Percentiles rank a stretch among this genome's conserved stretches.
phyloP scores from a whole-genome alignment of 2,888 invertebrate species.

The Oithona nana region DNA sequence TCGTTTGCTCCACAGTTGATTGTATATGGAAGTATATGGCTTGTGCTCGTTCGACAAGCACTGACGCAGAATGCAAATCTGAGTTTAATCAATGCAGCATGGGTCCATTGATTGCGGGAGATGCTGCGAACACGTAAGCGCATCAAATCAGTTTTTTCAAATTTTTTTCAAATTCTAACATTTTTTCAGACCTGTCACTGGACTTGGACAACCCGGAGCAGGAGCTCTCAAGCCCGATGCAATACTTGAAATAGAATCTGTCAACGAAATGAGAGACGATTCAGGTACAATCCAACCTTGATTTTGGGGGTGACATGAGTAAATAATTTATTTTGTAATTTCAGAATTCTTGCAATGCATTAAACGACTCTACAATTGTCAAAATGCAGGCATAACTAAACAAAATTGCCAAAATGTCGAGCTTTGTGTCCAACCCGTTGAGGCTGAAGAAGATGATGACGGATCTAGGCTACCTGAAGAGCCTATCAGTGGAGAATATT shows the following conservation, averaged over 20 bases:
- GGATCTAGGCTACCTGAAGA: background rate
- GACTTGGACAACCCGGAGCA: background rate
- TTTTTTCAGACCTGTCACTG: background rate
- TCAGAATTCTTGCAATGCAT: background rate
- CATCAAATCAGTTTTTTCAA: background rate
- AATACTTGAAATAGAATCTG: no score
- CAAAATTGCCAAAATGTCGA: background rate
- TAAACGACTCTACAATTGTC: background rate
- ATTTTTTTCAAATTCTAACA: background rate
- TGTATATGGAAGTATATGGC: background rate
- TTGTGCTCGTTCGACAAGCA: background rate
- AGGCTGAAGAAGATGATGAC: background rate
- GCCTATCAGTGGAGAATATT: background rate
- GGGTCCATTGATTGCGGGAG: no score
- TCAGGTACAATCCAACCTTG: no score
- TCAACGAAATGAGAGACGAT: no score
- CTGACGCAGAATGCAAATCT: constrained; percentile 6
- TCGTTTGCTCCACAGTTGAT: constrained; percentile 2
- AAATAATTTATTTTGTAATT: no score
- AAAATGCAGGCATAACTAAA: background rate
- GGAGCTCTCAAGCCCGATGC: no score
- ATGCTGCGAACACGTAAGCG: no score
- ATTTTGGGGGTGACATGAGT: no score
- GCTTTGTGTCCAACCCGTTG: background rate
- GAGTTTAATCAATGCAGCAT: constrained; percentile 4